A percentile compares a stretch with the other conserved stretches of the same genome.
These are phyloP conservation scores for Xanthia icteritia DNA, from an alignment of 2,888 invertebrate genomes.

Conservation along the genomic window DNA sequence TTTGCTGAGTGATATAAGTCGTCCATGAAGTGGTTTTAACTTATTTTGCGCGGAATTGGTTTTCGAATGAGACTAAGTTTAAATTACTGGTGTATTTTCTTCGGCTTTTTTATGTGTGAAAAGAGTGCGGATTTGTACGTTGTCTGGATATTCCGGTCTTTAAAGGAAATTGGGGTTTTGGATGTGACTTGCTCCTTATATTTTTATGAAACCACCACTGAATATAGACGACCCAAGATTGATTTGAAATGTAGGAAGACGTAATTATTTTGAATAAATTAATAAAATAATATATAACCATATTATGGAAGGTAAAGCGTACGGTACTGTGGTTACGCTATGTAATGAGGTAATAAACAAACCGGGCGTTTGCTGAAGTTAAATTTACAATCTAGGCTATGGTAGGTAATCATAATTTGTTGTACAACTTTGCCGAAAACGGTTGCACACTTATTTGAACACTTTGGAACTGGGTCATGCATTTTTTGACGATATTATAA, in stretches of 20 bases:
- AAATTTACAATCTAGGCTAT: constrained; percentile 9
- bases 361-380: constrained; percentile 1
- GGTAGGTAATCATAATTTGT: constrained; percentile 33
- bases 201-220: background rate
- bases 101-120: constrained; percentile 19
- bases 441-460: constrained; percentile 34
- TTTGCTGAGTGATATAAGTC: constrained; percentile 67
- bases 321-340: background rate
- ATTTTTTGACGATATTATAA: constrained; percentile 11
- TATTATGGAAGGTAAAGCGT: background rate
- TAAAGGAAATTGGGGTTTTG: background rate
- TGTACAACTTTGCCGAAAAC: constrained; percentile 43
- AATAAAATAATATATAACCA: too few relatives aligned
- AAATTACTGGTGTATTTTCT: constrained; percentile 57
- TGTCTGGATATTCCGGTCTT: background rate
- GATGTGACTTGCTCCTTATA: too few relatives aligned
- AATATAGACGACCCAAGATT: background rate
- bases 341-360: constrained; percentile 6
- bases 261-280: background rate
- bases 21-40: constrained; percentile 65
- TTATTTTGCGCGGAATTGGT: constrained; percentile 63
- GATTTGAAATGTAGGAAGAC: too few relatives aligned
- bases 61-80: constrained; percentile 58
- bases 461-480: constrained; percentile 29
- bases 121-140: background rate